Evolutionary conservation across 2,797 vertebrate species (phyloP).

Genomic region (Hypotaenidia philippensis): DNA sequence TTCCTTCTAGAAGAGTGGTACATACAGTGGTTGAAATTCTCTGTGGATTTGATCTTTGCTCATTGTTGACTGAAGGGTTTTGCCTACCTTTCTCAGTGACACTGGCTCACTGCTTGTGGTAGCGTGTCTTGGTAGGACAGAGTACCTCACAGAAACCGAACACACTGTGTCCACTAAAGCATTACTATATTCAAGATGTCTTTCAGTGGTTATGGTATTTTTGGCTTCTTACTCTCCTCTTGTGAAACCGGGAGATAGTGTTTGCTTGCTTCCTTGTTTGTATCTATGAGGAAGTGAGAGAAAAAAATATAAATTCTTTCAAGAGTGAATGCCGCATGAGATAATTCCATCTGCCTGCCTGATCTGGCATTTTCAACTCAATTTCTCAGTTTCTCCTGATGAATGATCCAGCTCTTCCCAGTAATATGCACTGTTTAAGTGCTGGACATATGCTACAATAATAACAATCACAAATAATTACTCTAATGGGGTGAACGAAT

Average conservation of each 20-base stretch:
- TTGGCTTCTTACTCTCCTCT: background rate
- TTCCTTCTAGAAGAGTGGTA: background rate
- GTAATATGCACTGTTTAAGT: background rate
- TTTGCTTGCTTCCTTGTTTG: background rate
- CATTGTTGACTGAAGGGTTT: background rate
- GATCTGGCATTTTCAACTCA: background rate
- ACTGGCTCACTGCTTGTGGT: background rate
- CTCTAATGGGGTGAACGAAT: background rate
- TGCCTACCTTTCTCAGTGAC: background rate
- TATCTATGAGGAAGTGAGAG: slow-evolving; percentile 22
- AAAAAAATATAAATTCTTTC: background rate
- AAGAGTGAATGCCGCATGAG: background rate
- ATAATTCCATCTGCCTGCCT: background rate
- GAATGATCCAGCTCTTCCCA: background rate
- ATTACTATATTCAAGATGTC: background rate
- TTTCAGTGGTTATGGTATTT: background rate
- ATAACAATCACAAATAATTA: slow-evolving; percentile 43
- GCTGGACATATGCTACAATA: slow-evolving; percentile 4
- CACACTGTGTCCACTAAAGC: background rate
- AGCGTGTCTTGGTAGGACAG: background rate
- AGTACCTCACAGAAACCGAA: background rate
- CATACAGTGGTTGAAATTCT: background rate
- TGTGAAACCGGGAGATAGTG: background rate
- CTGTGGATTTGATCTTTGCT: background rate
- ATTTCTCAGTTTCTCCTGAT: slow-evolving; percentile 2